These are phyloP conservation scores for Amazona vittata DNA, from an alignment of 2,113 vertebrate species.

Conservation along the genomic window DNA sequence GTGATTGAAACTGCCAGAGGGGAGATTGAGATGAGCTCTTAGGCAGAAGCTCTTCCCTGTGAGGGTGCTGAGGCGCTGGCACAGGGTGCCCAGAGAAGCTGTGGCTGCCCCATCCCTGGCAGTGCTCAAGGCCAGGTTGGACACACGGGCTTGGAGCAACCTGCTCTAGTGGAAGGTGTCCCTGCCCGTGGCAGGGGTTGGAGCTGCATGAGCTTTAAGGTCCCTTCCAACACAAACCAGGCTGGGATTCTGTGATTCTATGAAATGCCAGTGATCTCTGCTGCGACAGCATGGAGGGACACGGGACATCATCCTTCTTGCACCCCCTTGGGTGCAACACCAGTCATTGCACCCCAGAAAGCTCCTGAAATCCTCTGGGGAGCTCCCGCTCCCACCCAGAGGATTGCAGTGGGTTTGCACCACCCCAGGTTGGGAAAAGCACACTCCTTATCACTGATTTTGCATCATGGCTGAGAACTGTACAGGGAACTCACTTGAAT, in stretches of 20 bases:
- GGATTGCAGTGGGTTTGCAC: neutral
- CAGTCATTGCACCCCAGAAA: neutral
- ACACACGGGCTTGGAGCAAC: no score
- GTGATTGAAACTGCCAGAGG: neutral
- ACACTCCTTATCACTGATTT: neutral
- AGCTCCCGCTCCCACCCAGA: rapidly evolving
- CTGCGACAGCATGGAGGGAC: neutral
- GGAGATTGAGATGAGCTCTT: neutral
- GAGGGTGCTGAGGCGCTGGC: neutral
- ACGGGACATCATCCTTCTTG: neutral
- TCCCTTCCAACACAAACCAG: neutral
- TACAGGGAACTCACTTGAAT: neutral
- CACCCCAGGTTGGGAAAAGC: neutral
- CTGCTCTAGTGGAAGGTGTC: neutral
- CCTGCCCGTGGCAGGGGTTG: neutral
- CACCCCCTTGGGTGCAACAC: neutral
- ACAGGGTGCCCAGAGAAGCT: neutral
- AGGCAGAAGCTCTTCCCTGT: neutral
- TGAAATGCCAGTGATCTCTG: neutral
- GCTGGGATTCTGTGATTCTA: neutral
- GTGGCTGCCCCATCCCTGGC: no score
- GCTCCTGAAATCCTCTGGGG: neutral
- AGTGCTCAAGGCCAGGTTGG: no score
- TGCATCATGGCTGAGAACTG: neutral
- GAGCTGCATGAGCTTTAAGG: neutral